Conservation (phyloP, 1,140 invertebrate genomes). For the Fopius arisanus region DNA sequence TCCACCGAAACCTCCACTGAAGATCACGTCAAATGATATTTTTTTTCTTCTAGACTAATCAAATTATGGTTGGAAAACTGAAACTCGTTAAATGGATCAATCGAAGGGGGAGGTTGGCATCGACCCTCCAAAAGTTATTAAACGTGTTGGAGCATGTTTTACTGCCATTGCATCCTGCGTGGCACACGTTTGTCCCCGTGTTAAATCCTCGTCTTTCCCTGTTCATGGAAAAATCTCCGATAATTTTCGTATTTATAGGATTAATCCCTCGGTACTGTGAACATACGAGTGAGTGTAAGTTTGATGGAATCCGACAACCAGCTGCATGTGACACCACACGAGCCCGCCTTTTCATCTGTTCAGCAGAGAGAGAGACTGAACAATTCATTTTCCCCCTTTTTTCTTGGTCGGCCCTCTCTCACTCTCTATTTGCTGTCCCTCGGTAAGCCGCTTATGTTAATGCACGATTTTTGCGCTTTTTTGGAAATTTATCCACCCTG, state of each 20-base stretch:
- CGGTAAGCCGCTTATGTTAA: constrained; percentile 52
- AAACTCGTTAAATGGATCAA: not conserved
- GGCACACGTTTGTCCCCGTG: not conserved
- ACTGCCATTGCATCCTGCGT: not conserved
- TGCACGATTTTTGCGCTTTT: constrained; percentile 55
- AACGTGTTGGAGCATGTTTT: not conserved
- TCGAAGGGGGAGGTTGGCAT: not conserved
- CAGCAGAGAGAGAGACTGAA: not conserved
- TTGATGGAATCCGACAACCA: constrained; percentile 45
- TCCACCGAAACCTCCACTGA: too few species aligned
- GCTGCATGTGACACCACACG: constrained; percentile 41
- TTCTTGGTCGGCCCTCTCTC: not conserved
- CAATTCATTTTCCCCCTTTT: constrained; percentile 2
- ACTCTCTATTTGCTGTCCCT: not conserved
- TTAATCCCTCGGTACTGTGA: constrained; percentile 40
- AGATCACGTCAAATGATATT: too few species aligned
- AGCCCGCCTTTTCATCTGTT: constrained; percentile 12
- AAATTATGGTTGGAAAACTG: too few species aligned
- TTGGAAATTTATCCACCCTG: constrained; percentile 38
- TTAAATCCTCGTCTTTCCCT: constrained; percentile 21
- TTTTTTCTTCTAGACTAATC: too few species aligned
- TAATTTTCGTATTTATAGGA: constrained; percentile 56
- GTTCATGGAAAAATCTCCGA: constrained; percentile 29
- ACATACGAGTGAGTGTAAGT: constrained; percentile 27
- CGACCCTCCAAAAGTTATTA: not conserved